Conservation (phyloP, 2,113 vertebrate genomes). For the Himantopus leucocephalus region DNA sequence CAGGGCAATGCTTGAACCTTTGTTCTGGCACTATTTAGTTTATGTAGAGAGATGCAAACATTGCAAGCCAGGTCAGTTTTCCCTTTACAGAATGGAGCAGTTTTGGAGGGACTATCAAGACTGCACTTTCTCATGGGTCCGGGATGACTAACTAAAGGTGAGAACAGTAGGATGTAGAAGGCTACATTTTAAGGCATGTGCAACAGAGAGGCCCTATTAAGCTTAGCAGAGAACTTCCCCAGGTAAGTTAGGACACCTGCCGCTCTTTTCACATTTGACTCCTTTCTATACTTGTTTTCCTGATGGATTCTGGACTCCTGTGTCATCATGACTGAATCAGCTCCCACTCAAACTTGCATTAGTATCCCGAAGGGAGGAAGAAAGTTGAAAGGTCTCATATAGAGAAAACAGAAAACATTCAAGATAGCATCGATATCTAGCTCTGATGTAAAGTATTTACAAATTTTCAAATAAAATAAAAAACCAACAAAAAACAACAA, state of each 20-base stretch:
- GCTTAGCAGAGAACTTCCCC: neutral
- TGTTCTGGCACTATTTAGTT: neutral
- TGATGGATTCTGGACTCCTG: neutral
- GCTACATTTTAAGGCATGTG: neutral
- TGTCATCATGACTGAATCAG: neutral
- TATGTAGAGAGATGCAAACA: neutral
- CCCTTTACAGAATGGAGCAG: neutral
- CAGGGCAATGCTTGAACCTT: neutral
- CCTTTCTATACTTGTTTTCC: neutral
- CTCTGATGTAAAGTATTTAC: neutral
- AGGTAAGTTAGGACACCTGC: neutral
- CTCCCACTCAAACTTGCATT: neutral
- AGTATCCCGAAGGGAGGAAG: neutral
- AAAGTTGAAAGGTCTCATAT: neutral
- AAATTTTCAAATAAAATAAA: neutral
- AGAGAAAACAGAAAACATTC: neutral
- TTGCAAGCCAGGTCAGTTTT: neutral
- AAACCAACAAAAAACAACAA: no score
- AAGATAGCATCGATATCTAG: neutral
- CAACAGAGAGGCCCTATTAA: neutral
- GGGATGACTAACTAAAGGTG: neutral
- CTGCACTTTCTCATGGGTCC: neutral
- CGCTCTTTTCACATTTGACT: neutral
- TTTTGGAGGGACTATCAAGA: neutral
- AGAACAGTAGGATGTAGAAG: neutral